Percentiles rank a stretch among this genome's conserved stretches.
These are phyloP conservation scores for Trimorus sp. DNA, from an alignment of 2,888 invertebrate species.

Conservation along the genomic window DNA sequence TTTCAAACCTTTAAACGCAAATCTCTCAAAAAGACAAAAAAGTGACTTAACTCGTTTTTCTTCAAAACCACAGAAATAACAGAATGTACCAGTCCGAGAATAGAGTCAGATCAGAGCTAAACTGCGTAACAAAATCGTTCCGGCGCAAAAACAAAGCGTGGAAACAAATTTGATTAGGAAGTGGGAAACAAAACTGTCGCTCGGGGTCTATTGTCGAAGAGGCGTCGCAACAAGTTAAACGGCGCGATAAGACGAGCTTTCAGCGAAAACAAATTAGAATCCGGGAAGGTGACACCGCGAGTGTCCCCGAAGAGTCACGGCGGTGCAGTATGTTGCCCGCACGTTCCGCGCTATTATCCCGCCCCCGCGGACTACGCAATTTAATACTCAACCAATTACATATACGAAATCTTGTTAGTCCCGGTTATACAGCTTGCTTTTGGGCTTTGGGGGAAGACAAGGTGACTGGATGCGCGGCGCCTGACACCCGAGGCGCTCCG, in stretches of 20 bases:
- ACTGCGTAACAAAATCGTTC: too few relatives aligned
- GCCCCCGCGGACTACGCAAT: slow-evolving; percentile 79
- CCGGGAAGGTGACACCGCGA: slow-evolving; percentile 41
- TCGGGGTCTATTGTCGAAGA: slow-evolving; percentile 18
- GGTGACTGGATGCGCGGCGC: slow-evolving; percentile 69
- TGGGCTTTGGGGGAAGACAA: slow-evolving; percentile 65
- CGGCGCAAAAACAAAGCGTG: too few relatives aligned
- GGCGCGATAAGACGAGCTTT: slow-evolving; percentile 33
- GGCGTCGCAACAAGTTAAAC: slow-evolving; percentile 36
- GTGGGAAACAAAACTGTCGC: not conserved
- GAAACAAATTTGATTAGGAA: not conserved
- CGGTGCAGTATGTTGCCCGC: slow-evolving; percentile 79
- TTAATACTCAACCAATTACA: slow-evolving; percentile 82
- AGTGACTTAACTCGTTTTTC: too few relatives aligned
- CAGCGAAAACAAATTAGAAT: slow-evolving; percentile 46
- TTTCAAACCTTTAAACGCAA: too few relatives aligned
- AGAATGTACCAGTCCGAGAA: too few relatives aligned
- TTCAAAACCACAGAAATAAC: too few relatives aligned
- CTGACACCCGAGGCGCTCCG: slow-evolving; percentile 79
- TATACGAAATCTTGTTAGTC: slow-evolving; percentile 82
- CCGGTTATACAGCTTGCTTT: slow-evolving; percentile 78
- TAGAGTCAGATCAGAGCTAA: too few relatives aligned
- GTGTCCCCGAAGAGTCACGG: slow-evolving; percentile 67
- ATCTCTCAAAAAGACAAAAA: too few relatives aligned
- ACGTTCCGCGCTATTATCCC: slow-evolving; percentile 75